Percentiles rank a stretch among this genome's conserved stretches.
Evolutionary conservation across 2,113 vertebrate genomes (phyloP).

Genomic region (Bostrychus sinensis): DNA sequence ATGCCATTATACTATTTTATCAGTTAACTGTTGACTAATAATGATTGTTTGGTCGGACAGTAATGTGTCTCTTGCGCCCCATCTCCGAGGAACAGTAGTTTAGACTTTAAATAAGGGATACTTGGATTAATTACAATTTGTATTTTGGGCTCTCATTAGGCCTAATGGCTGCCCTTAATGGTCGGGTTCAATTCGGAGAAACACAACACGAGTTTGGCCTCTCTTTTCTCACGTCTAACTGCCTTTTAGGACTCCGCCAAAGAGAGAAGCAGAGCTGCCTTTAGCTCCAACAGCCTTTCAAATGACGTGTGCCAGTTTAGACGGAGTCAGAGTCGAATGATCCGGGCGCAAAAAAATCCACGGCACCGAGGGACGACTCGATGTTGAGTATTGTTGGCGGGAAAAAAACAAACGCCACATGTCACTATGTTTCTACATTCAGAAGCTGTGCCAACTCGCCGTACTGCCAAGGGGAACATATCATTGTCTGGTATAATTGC

Average conservation of each 20-base stretch:
- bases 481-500: conserved; percentile 4
- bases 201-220: not conserved
- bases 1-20: no score
- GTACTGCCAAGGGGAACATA: conserved; percentile 29
- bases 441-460: conserved; percentile 19
- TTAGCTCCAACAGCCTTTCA: no score
- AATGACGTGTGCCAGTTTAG: not conserved
- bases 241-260: not conserved
- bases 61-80: no score
- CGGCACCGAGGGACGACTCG: conserved; percentile 19
- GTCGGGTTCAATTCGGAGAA: not conserved
- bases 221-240: not conserved
- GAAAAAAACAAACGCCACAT: conserved; percentile 40
- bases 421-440: conserved; percentile 28
- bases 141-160: conserved; percentile 1
- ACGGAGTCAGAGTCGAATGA: conserved; percentile 1
- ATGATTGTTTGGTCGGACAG: no score
- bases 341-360: no score
- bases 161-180: no score
- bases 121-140: not conserved
- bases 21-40: no score
- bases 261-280: no score
- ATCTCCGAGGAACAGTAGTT: no score
- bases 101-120: no score
- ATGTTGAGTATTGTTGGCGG: conserved; percentile 42